Evolutionary conservation across 2,797 vertebrate species (phyloP).

Genomic region (Coregonus ussuriensis): DNA sequence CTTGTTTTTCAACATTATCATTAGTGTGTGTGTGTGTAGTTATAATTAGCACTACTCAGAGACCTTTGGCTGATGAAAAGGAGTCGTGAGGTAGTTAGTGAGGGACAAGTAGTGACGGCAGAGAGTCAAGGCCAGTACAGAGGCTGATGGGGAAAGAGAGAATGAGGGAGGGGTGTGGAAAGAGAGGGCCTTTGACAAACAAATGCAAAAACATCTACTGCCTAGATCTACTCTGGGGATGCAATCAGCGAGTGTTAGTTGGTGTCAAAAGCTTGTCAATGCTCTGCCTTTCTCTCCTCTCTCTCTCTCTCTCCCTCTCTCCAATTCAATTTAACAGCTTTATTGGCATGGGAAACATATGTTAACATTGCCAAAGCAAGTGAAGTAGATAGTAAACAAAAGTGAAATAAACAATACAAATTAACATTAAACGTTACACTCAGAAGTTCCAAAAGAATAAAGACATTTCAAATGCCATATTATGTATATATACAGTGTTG

Average conservation of each 20-base stretch:
- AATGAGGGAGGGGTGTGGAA: not conserved
- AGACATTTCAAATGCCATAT: no score
- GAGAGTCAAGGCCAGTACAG: no score
- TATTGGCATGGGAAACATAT: no score
- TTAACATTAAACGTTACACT: no score
- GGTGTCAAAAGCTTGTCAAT: conserved; percentile 3
- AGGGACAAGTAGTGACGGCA: not conserved
- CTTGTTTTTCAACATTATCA: not conserved
- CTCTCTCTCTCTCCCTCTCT: not conserved
- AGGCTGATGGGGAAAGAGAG: not conserved
- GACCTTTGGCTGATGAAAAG: not conserved
- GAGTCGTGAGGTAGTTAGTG: not conserved
- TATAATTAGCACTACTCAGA: not conserved
- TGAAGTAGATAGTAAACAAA: no score
- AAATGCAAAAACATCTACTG: not conserved
- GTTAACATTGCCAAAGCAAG: no score
- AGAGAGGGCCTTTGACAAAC: not conserved
- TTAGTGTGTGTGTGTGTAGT: not conserved
- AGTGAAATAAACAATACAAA: no score
- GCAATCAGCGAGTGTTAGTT: conserved; percentile 6
- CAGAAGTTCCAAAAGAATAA: no score
- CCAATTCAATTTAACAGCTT: not conserved
- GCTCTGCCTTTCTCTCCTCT: not conserved
- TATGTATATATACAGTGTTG: no score
- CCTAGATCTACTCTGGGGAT: not conserved